phyloP scores from a whole-genome alignment of 2,888 invertebrate species.

The Antheraea yamamai region DNA sequence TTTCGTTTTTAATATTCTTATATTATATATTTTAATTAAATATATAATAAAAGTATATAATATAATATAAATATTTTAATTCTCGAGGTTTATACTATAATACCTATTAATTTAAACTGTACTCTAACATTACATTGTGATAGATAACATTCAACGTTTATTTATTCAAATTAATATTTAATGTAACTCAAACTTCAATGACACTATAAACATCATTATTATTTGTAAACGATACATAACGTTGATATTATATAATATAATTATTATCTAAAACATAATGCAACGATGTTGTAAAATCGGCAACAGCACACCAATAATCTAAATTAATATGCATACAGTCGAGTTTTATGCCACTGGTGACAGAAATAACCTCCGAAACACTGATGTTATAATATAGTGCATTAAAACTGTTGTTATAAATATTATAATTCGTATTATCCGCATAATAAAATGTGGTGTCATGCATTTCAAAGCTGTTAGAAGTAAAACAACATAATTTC shows the following conservation, averaged over 20 bases:
- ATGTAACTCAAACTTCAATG: neutral
- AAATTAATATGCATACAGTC: too few relatives aligned
- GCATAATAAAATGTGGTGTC: conserved; percentile 17
- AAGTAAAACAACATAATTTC: conserved; percentile 44
- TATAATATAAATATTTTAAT: too few relatives aligned
- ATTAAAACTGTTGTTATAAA: neutral
- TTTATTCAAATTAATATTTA: neutral
- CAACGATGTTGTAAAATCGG: neutral
- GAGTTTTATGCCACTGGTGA: too few relatives aligned
- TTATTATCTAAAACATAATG: neutral
- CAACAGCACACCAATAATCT: neutral
- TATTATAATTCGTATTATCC: conserved; percentile 17
- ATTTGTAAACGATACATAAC: too few relatives aligned
- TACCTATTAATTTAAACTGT: too few relatives aligned
- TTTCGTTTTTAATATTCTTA: too few relatives aligned
- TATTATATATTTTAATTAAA: too few relatives aligned
- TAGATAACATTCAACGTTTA: too few relatives aligned
- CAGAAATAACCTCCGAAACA: neutral
- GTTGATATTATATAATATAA: neutral
- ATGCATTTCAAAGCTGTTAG: conserved; percentile 32
- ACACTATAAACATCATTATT: neutral
- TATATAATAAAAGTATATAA: too few relatives aligned
- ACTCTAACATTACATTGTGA: too few relatives aligned
- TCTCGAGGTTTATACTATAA: too few relatives aligned
- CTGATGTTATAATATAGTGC: neutral